Evolutionary conservation across 1,140 invertebrate species (phyloP).

Genomic region (Drosophila melanica): DNA sequence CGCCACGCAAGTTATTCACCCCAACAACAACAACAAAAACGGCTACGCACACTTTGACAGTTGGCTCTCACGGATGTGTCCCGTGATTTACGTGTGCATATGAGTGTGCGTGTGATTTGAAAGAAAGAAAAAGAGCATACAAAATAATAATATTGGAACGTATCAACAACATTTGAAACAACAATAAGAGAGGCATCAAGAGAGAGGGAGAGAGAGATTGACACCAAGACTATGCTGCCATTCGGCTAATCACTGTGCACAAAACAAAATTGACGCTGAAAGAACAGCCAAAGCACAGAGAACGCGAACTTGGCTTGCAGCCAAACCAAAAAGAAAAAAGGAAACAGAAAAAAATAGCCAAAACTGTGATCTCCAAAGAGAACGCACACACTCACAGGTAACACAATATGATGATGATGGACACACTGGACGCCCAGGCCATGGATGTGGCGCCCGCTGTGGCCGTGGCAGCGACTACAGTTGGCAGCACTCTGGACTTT

Average conservation of each 20-base stretch:
- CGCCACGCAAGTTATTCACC: slow-evolving; percentile 80
- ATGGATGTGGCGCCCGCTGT: slow-evolving; percentile 76
- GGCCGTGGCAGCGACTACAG: slow-evolving; percentile 66
- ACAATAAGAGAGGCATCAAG: slow-evolving; percentile 17
- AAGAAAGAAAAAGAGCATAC: slow-evolving; percentile 63
- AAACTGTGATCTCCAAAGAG: slow-evolving; percentile 48
- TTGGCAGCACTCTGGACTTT: slow-evolving; percentile 56
- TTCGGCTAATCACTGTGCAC: slow-evolving; percentile 74
- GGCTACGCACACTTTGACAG: slow-evolving; percentile 44
- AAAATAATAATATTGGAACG: slow-evolving; percentile 80
- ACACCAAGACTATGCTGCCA: slow-evolving; percentile 46
- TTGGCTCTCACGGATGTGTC: slow-evolving; percentile 60
- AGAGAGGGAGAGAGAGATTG: slow-evolving; percentile 33
- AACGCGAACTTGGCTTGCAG: slow-evolving; percentile 59
- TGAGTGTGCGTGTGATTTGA: slow-evolving; percentile 46
- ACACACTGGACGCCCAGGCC: slow-evolving; percentile 74
- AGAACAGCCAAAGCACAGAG: slow-evolving; percentile 40
- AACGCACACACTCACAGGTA: slow-evolving; percentile 5
- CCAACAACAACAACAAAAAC: slow-evolving; percentile 69
- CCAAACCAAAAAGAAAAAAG: slow-evolving; percentile 33
- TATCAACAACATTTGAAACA: slow-evolving; percentile 66
- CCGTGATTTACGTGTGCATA: slow-evolving; percentile 62
- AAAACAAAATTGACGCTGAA: slow-evolving; percentile 71
- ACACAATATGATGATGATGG: slow-evolving; percentile 83
- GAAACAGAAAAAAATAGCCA: slow-evolving; percentile 13